Evolutionary conservation across 2,888 invertebrate genomes (phyloP), one percentile per base, ranked within the genome.

Genomic region (Patella ulyssiponensis): DNA sequence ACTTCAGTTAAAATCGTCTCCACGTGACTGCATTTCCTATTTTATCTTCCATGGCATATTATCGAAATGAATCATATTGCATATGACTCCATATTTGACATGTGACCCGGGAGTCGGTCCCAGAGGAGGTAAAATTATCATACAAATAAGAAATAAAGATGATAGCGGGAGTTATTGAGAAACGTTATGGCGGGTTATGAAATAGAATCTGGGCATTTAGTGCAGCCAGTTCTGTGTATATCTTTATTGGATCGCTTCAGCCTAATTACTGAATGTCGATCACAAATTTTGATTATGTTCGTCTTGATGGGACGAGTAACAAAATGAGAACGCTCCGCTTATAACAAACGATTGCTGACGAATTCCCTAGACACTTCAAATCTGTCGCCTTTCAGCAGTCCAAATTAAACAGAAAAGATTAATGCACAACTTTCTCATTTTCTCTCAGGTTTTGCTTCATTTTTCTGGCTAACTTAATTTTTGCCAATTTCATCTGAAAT

Each of bases 41-140:
- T 78, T 76, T 73, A 78, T 78, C 75, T 69, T 56, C 64, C 44
- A 72, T 74, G 78, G 76, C 80, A 78, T 80, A 80, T 80, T 78
- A 76, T 73, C 76, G 80, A 80, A 78, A 80, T 78, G 80, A 75
- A 80, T 80, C 80, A 80, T 80, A 80, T 80, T 80, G 80, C 74
- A 74, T 77, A 75, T 76, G 71, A 78, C 70, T 64, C 78, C 76
- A 78, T 78, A 78, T 80, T 78, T 80, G 80, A 76, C 80, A 76
- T 74, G 56, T 74, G 73, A 73, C 76, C 76, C 76, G 64, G 71
- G 74, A 75, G 73, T 72, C 23, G 80, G 70, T 72, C 76, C 78
- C 74, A 20, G 17, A 74, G 78, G 77, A 74, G 77, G 51, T 72
- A 75, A 76, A 70, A 80, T 80, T 80, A 80, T 80, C 80, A 80